Evolutionary conservation across 2,113 vertebrate species (phyloP), one percentile per base, ranked within the genome.

Genomic region (Rana temporaria): DNA sequence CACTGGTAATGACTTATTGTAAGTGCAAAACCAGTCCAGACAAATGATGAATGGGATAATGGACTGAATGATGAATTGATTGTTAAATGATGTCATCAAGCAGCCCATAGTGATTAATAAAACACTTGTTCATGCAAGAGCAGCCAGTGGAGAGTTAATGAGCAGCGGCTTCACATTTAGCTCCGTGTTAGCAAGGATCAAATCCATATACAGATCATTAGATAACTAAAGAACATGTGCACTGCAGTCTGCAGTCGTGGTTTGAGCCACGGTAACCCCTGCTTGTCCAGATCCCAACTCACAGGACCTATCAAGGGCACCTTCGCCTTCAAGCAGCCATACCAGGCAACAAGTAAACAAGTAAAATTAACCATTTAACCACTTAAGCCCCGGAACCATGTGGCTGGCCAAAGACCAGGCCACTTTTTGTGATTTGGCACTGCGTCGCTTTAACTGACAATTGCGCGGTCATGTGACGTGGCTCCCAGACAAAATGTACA

Each of bases 31-130:
- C 72, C 71, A 5, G 72, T 42, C 32, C 72, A 17, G 72, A 38
- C 56, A 75, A 19, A 75, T 75, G 72, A 75, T 75, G 56, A 75
- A 75, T 75, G 56, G 72, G 56, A 75, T 75, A 75, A 75, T 75
- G 72, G 72, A 60, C 72, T 60, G 56, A 62, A 75, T 75, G 72
- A 75, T 75, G 57, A 75, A 75, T 75, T 60, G 72, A 75, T 75
- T 42, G 72, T 62, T 75, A 75, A 75, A 62, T 75, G 19, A 75
- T 75, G 72, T 75, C 30, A 75, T 75, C 72, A 24, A 9, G 56
- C 56, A 22, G 56, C 62, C 72, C 72, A 15, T 75, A 62, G 32
- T 75, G 72, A 75, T 75, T 75, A 62, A 62, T 75, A 75, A 75
- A 75, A 75, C 56, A 62, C 72, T 75, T 75, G 32, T 75, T 75